Base-by-base conservation (phyloP, 2,888 invertebrate species). In the Halictus ligatus region DNA sequence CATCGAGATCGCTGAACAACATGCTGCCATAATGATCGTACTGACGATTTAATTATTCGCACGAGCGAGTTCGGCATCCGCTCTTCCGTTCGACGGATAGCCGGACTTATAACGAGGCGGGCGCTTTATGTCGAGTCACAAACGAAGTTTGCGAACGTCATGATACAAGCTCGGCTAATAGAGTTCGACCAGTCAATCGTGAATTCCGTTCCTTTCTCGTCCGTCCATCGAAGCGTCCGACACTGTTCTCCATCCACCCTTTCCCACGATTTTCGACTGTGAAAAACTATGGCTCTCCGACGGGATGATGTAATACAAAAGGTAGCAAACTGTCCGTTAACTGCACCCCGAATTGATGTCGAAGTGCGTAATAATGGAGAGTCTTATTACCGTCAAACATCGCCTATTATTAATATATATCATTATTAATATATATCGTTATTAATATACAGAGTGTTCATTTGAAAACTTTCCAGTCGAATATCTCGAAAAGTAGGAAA, bases 1-100 rank as follows among this genome's bases (percentile, higher is more conserved):
- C 80, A 46, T 83, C 35, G 67, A 40, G 7, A 78, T 84, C 83
- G 15, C 29, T 78, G 83, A 69, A 81, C 81, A 67, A 21, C 40
- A 77, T 78, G 67, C 69, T 69, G 75, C 40, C 60, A 81, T 82
- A 90, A 88, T 88, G 79, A 87, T 88, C 81, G 73, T 58, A 71
- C 80, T 72, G 82, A 87, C 85, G 88, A 87, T 90, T 89, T 90
- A 89, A 89, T 89, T 87, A 87, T 78, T 46, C 90, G 89, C 89
- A 48, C 84, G 87, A 84, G 79, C 46, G 88, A 78, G 69, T 80
- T 74, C 83, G 71, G 69, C 83, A 60, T 80, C 81, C 80, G 90
- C 81, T 80, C 64, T 74, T 72, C 72, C 80, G 83, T 72, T 29
- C 67, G 69, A 72, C 58, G 78, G 72, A 75, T 74, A 86, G 64